Evolutionary conservation across 30 jellyfish, hydroid and myxozoan species (phyloP).

Genomic region (Nemopilema nomurai): DNA sequence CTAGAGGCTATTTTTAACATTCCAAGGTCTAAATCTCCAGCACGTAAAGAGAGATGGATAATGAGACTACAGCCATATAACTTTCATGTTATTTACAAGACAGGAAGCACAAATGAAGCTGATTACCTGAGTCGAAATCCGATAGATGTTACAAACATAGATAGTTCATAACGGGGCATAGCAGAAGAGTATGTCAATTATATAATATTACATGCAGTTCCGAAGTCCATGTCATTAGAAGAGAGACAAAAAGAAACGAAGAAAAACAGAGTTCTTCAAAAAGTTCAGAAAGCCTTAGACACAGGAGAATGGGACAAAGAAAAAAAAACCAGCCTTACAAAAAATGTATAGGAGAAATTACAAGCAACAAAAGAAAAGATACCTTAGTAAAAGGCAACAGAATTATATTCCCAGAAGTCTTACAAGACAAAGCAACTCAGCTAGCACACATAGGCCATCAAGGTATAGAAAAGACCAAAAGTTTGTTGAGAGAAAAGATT

Average conservation of each 20-base stretch:
- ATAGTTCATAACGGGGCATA: not conserved
- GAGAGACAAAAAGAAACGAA: constrained; percentile 34
- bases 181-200: constrained; percentile 40
- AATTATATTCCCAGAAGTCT: constrained; percentile 42
- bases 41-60: constrained; percentile 15
- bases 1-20: constrained; percentile 27
- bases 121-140: constrained; percentile 63
- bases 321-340: no score
- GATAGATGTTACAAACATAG: not conserved
- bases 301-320: not conserved
- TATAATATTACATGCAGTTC: constrained; percentile 14
- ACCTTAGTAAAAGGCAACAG: constrained; percentile 30
- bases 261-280: constrained; percentile 2
- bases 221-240: constrained; percentile 25
- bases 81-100: constrained; percentile 13
- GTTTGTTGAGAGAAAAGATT: not conserved
- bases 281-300: not conserved
- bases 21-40: constrained; percentile 10
- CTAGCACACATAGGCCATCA: constrained; percentile 69
- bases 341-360: no score
- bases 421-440: constrained; percentile 35
- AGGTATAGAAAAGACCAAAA: constrained; percentile 57
- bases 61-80: constrained; percentile 53
- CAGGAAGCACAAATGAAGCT: constrained; percentile 12
- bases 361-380: not conserved